These are phyloP conservation scores for Leuciscus idus DNA, from an alignment of 2,113 vertebrate species.

Conservation along the genomic window DNA sequence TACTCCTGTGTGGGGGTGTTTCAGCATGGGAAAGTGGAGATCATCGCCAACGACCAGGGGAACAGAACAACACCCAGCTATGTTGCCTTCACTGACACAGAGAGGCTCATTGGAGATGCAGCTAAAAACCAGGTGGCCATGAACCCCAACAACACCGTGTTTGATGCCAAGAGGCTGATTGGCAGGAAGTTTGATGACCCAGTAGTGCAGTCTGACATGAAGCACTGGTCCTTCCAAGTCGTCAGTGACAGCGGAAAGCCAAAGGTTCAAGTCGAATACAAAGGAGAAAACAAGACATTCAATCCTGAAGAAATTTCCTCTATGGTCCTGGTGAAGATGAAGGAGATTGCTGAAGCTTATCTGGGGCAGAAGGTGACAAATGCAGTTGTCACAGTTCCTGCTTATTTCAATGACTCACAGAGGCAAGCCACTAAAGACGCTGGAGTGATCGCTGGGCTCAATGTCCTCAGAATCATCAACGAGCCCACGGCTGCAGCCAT, in stretches of 20 bases:
- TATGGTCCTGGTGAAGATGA: constrained; percentile 63
- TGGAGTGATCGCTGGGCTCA: constrained; percentile 78
- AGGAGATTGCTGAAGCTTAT: constrained; percentile 56
- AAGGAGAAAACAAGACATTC: constrained; percentile 68
- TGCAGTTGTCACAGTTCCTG: constrained; percentile 87
- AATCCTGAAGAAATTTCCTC: constrained; percentile 71
- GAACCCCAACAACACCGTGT: too few relatives aligned
- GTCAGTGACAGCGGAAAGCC: constrained; percentile 68
- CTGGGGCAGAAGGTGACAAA: constrained; percentile 79
- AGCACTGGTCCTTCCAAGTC: too few relatives aligned
- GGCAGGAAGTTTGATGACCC: too few relatives aligned
- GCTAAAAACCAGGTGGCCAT: too few relatives aligned
- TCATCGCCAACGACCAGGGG: too few relatives aligned
- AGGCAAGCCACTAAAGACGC: constrained; percentile 90
- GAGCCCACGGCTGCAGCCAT: constrained; percentile 91
- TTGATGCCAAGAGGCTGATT: too few relatives aligned
- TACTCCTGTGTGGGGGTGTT: too few relatives aligned
- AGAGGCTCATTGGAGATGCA: too few relatives aligned
- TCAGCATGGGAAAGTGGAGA: too few relatives aligned
- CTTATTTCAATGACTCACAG: constrained; percentile 88
- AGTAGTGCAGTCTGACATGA: too few relatives aligned
- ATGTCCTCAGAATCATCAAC: constrained; percentile 78
- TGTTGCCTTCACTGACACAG: too few relatives aligned
- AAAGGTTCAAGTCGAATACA: constrained; percentile 69
- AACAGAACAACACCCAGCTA: too few relatives aligned